Evolutionary conservation across 2,888 invertebrate species (phyloP).

Genomic region (Acanthopleura granulata): DNA sequence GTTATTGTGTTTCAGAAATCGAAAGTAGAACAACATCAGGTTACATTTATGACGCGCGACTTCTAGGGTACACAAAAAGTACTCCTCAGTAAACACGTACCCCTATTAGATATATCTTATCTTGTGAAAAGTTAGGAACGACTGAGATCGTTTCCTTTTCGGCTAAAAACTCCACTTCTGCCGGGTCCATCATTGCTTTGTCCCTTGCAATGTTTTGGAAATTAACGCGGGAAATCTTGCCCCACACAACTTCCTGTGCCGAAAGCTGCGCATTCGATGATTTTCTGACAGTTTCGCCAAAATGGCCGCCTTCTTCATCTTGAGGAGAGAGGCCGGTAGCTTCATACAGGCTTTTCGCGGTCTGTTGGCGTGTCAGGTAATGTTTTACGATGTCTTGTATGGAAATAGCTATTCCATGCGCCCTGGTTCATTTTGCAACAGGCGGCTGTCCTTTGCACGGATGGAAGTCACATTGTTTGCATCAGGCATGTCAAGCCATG

Average conservation of each 20-base stretch:
- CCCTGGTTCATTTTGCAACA: background rate
- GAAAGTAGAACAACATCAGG: too few relatives aligned
- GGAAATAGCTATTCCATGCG: background rate
- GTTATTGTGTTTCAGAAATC: too few relatives aligned
- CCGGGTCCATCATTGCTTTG: slow-evolving; percentile 62
- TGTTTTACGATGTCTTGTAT: background rate
- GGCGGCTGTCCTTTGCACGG: too few relatives aligned
- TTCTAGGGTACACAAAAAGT: too few relatives aligned
- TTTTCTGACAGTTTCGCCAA: slow-evolving; percentile 1
- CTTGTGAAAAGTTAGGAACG: slow-evolving; percentile 90
- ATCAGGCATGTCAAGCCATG: too few relatives aligned
- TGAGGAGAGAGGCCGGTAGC: slow-evolving; percentile 34
- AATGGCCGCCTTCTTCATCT: slow-evolving; percentile 39
- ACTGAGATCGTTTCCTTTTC: slow-evolving; percentile 87
- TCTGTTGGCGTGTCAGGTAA: background rate
- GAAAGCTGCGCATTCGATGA: background rate
- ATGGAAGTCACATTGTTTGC: too few relatives aligned
- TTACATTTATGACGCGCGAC: too few relatives aligned
- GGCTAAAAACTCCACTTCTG: slow-evolving; percentile 82
- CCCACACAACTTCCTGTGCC: slow-evolving; percentile 2
- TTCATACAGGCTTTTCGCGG: slow-evolving; percentile 24
- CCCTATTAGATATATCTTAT: slow-evolving; percentile 70
- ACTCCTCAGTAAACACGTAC: slow-evolving; percentile 44
- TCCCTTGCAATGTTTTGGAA: background rate
- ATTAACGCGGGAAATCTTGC: slow-evolving; percentile 7